Evolutionary conservation across 2,797 vertebrate genomes (phyloP).

Genomic region (Botia almorhae): DNA sequence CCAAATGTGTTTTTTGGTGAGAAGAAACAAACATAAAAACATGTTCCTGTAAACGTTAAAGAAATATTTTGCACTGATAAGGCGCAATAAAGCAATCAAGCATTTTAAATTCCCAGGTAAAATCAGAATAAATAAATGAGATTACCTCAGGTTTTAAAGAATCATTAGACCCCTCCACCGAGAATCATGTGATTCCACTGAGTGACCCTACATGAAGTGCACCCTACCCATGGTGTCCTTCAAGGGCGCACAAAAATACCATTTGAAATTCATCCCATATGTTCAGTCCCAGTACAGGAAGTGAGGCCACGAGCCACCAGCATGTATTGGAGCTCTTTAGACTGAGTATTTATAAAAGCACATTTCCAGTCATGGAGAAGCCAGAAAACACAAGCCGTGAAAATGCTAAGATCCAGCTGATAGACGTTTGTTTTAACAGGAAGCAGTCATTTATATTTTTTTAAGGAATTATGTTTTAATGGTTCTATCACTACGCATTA

Average conservation of each 20-base stretch:
- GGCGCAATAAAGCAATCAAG: too few species aligned
- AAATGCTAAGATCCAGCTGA: constrained; percentile 20
- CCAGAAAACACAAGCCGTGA: constrained; percentile 14
- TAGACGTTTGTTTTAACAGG: constrained; percentile 21
- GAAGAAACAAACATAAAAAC: too few species aligned
- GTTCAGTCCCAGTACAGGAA: constrained; percentile 18
- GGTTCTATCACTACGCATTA: background rate
- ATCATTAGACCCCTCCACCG: too few species aligned
- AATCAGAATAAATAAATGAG: too few species aligned
- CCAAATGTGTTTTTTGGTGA: too few species aligned
- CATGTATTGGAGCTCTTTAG: background rate
- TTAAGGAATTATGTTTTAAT: constrained; percentile 10
- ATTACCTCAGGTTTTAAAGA: too few species aligned
- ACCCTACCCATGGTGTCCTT: background rate
- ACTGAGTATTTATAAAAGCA: constrained; percentile 22
- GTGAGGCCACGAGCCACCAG: constrained; percentile 22
- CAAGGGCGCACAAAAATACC: background rate
- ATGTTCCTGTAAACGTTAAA: too few species aligned
- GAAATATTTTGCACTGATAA: too few species aligned
- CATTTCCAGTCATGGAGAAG: constrained; percentile 23
- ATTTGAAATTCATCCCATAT: background rate
- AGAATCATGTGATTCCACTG: too few species aligned
- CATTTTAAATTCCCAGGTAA: too few species aligned
- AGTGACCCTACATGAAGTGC: too few species aligned
- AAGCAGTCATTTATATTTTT: constrained; percentile 10